Evolutionary conservation across 2,797 vertebrate species (phyloP), one percentile per base, ranked within the genome.

Genomic region (Ispidina lecontei): DNA sequence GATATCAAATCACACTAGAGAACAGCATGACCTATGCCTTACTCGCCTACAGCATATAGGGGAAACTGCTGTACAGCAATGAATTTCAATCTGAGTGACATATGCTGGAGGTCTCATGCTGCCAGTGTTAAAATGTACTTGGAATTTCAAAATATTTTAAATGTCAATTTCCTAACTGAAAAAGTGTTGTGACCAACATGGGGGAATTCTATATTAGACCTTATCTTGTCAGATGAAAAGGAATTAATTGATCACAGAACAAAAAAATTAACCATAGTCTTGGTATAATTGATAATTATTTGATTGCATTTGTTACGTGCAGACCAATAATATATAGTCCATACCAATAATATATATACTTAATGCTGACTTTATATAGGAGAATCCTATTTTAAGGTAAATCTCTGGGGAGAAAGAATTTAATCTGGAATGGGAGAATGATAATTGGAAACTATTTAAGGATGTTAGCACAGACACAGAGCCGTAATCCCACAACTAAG

Each of bases 1-100:
- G 90, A 82, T 93, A 68, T 55, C 81, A 91, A 87, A 84, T 90
- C 90, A 93, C 93, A 89, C 94, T 73, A 76, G 74, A 90, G 84
- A 90, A 71, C 68, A 87, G 60, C 49, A 7, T 82, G 90, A 89
- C 86, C 78, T 91, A 43, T 58, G 77, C 54, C 71, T 89, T 91
- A 54, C 41, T 68, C 71, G 31, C 43, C 60, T 31, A 44, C 47
- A 90, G 54, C 46, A 43, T 37, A 46, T 2, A 68, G 49, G 51
- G 49, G 56, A 84, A 87, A 59, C 33, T 54, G 49, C 68, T 82
- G 12, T 60, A 43, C 52, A 29, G 64, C 41, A 70, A 41, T 46
- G 74, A 70, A 81, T 88, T 91, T 84, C 86, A 88, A 25, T 73
- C 71, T 33, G 64, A 84, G 44, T 60, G 74, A 73, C 83, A 62